phyloP scores from a whole-genome alignment of 2,888 invertebrate species.

The Deilephila elpenor region DNA sequence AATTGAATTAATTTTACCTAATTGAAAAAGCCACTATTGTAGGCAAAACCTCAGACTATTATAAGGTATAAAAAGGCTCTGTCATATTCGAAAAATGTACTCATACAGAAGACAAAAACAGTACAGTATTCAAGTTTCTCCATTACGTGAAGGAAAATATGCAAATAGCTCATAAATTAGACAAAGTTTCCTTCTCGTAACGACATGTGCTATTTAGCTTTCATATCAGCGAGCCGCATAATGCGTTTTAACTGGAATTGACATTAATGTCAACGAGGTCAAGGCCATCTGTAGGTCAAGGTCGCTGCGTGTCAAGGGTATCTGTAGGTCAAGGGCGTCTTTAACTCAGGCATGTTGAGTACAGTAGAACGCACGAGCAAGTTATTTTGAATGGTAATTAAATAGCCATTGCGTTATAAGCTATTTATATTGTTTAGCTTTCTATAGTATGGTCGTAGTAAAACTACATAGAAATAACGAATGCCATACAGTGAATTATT shows the following conservation, averaged over 20 bases:
- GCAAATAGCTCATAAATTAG: not conserved
- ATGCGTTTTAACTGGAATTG: not conserved
- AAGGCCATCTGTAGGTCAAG: conserved; percentile 16
- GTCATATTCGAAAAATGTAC: no score
- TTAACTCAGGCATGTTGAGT: not conserved
- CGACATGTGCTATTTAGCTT: not conserved
- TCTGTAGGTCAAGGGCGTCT: not conserved
- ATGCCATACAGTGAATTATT: not conserved
- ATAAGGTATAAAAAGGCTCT: no score
- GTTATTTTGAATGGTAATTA: no score
- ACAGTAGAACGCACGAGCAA: no score
- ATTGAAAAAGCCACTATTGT: no score
- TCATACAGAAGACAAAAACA: no score
- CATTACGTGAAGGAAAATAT: not conserved
- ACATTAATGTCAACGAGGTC: not conserved
- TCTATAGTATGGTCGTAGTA: not conserved
- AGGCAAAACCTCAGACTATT: no score
- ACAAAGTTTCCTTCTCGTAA: not conserved
- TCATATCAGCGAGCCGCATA: not conserved
- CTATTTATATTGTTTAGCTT: no score
- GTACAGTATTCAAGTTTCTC: not conserved
- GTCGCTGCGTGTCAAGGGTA: not conserved
- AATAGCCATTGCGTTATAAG: no score
- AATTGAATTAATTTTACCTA: no score
- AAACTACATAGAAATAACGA: not conserved